Percentiles rank a stretch among this genome's conserved stretches.
Evolutionary conservation across 2,888 invertebrate genomes (phyloP).

Genomic region (Adelognathus sp.): DNA sequence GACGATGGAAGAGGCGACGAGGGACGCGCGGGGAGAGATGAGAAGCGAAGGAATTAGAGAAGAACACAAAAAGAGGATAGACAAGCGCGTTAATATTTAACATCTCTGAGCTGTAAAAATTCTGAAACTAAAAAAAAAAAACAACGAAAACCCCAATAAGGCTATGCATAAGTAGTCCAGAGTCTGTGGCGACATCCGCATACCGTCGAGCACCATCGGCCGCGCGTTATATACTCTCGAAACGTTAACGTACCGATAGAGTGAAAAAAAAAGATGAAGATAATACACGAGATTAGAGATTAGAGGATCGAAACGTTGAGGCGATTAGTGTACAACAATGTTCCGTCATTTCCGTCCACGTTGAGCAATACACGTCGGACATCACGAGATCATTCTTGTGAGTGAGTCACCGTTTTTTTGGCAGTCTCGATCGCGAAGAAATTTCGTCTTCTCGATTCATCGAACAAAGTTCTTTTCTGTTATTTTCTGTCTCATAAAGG

Average conservation of each 20-base stretch:
- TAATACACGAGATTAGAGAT: conserved; percentile 44
- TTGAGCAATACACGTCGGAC: conserved; percentile 48
- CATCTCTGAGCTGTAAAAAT: neutral
- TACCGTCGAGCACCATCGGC: neutral
- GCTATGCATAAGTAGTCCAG: conserved; percentile 1
- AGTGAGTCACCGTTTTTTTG: conserved; percentile 1
- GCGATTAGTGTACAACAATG: conserved; percentile 36
- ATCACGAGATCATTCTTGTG: conserved; percentile 42
- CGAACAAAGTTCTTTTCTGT: neutral
- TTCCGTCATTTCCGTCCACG: conserved; percentile 34
- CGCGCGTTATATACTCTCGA: conserved; percentile 12
- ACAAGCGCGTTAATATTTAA: conserved; percentile 9
- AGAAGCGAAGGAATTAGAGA: neutral
- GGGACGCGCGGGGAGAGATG: neutral
- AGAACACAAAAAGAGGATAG: neutral
- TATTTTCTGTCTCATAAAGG: too few relatives aligned
- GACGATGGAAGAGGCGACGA: neutral
- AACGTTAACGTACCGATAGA: neutral
- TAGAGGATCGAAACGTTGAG: conserved; percentile 32
- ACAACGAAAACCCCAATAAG: neutral
- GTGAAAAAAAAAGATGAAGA: neutral
- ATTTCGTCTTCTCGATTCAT: conserved; percentile 10
- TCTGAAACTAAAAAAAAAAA: conserved; percentile 1
- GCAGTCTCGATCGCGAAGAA: conserved; percentile 10
- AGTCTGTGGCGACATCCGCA: conserved; percentile 55